Evolutionary conservation across 2,888 invertebrate species (phyloP), one percentile per base, ranked within the genome.

Genomic region (Chrysolina americana): DNA sequence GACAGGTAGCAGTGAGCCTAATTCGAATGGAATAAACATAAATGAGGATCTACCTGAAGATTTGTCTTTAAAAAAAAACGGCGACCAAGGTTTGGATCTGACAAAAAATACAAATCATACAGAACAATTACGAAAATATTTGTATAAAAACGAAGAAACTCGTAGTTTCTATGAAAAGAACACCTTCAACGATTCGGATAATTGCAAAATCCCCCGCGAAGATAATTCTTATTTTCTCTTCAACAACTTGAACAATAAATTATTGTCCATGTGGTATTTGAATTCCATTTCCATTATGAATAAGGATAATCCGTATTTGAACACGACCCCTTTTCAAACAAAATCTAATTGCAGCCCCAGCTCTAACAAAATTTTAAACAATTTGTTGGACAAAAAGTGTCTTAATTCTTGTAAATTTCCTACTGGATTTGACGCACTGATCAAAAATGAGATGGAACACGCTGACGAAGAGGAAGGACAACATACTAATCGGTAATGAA

Each of bases 221-320:
- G 87, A 87, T 47, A 87, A 87, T 74, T 83, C 88, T 47, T 87
- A 87, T 79, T 85, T 87, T 17, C 86, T 88, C 83, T 86, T 89
- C 65, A 87, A 88, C 75, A 87, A 86, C 79, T 81, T 89, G 69
- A 89, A 89, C 78, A 88, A 87, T 74, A 89, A 89, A 80, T 87
- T 89, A 74, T 79, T 89, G 73, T 87, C 89, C 15, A 78, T 79
- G 71, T 87, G 89, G 87, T 89, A 89, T 82, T 87, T 89, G 87
- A 89, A 88, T 79, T 85, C 87, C 11, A 82, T 88, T 68, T 36
- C 59, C 8, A 59, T 59, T 28, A 79, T 88, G 13, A 78, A 76
- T 68, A 82, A 83, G 63, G 81, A 81, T 65, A 82, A 82, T 77
- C 84, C 85, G n/a, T 86, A 86, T 79, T 79, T 85, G 50, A 85